Percentiles rank a stretch among this genome's conserved stretches.
These are phyloP conservation scores for Drosophila sordidula DNA, from an alignment of 2,888 invertebrate species.

Conservation along the genomic window DNA sequence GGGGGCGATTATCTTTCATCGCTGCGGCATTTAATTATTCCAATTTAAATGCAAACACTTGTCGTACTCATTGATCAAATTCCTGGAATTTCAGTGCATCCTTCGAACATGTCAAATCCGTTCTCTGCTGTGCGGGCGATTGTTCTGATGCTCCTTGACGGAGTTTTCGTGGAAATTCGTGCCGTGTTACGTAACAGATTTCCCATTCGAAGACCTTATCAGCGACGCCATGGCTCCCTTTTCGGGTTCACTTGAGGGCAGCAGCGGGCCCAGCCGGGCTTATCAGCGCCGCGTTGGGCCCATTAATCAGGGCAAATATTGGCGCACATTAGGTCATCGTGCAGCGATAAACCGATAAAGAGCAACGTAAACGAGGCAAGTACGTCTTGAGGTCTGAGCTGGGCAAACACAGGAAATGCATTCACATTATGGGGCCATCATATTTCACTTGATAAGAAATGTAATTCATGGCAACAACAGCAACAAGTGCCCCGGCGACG, in stretches of 20 bases:
- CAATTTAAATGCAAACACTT: conserved; percentile 75
- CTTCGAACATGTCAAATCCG: background rate
- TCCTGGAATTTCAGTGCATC: conserved; percentile 25
- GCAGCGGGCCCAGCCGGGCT: conserved; percentile 32
- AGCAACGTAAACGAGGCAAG: conserved; percentile 10
- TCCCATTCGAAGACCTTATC: conserved; percentile 38
- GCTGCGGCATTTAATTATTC: conserved; percentile 75
- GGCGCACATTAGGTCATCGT: conserved; percentile 70
- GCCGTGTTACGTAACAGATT: conserved; percentile 19
- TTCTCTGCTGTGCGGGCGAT: conserved; percentile 22
- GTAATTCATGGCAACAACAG: conserved; percentile 49
- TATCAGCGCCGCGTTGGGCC: conserved; percentile 36
- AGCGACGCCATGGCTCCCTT: conserved; percentile 25
- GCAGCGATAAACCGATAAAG: conserved; percentile 49
- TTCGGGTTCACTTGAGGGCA: conserved; percentile 40
- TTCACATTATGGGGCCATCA: conserved; percentile 39
- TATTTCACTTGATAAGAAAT: conserved; percentile 57
- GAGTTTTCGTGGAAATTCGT: conserved; percentile 16
- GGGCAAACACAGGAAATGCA: conserved; percentile 65
- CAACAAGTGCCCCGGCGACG: conserved; percentile 57
- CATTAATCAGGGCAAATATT: conserved; percentile 71
- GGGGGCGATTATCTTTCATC: conserved; percentile 58
- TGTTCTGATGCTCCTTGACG: too few relatives aligned
- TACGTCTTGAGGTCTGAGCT: conserved; percentile 25
- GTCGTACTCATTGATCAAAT: conserved; percentile 30